A percentile compares a stretch with the other conserved stretches of the same genome.
These are phyloP conservation scores for Allygus modestus DNA, from an alignment of 2,888 invertebrate genomes.

Conservation along the genomic window DNA sequence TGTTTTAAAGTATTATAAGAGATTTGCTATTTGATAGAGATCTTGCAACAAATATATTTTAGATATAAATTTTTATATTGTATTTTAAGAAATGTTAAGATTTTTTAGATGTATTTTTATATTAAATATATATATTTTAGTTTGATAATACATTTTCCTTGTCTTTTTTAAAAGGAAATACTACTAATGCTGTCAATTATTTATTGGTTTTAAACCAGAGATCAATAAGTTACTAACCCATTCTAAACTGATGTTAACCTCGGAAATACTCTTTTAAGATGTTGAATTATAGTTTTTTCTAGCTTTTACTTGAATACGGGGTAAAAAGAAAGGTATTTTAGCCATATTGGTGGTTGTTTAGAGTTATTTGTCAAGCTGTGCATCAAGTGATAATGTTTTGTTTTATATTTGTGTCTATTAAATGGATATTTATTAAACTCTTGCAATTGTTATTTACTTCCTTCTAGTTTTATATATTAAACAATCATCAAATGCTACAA, in stretches of 20 bases:
- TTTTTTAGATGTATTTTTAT: too few relatives aligned
- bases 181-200: slow-evolving; percentile 9
- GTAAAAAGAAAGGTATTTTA: background rate
- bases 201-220: slow-evolving; percentile 2
- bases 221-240: background rate
- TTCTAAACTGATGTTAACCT: background rate
- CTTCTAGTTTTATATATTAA: too few relatives aligned
- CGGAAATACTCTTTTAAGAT: background rate
- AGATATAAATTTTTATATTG: slow-evolving; percentile 4
- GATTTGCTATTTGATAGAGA: too few relatives aligned
- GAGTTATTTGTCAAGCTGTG: background rate
- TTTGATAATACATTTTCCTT: background rate
- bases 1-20: too few relatives aligned
- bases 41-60: background rate
- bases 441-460: background rate
- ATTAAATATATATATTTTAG: background rate
- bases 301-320: background rate
- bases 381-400: slow-evolving; percentile 5
- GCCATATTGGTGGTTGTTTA: background rate
- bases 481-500: too few relatives aligned
- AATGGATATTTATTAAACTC: background rate
- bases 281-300: background rate
- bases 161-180: background rate
- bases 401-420: slow-evolving; percentile 23
- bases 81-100: background rate